Evolutionary conservation across 2,797 vertebrate species (phyloP), one percentile per base, ranked within the genome.

Genomic region (Sternotherus odoratus): DNA sequence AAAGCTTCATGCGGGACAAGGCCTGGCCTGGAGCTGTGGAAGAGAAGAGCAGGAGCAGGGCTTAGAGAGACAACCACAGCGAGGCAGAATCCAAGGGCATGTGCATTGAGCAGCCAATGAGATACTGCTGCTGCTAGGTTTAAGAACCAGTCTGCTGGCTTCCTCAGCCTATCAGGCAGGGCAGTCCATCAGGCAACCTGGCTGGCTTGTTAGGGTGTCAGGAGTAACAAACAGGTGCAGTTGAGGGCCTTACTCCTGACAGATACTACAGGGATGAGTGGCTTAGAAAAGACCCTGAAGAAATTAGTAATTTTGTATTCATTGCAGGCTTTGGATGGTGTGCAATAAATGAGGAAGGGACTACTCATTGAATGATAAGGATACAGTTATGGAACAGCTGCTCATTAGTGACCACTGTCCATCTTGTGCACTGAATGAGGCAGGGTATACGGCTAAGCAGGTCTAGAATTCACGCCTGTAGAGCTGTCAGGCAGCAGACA

Each of bases 301-400:
- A 95, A 93, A 94, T 87, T 78, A 95, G 83, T 95, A 94, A 91
- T 94, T 92, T 80, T 92, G 53, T 85, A 90, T 95, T 95, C 94
- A 92, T 94, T 93, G 66, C 53, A 89, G 83, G 79, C 77, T 95
- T 89, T 93, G 85, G 77, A 79, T 26, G 23, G 24, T 95, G 36
- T 81, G 72, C 79, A 87, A 86, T 95, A 96, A 96, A 96, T 94
- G 96, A 96, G 85, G 78, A 43, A 60, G 5, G 12, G 24, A 23
- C 86, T 51, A 79, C 77, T 94, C 90, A 91, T 81, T 94, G 93
- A 36, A 81, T 92, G 88, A 89, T 94, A 85, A 93, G 12, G 24
- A 92, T 93, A 95, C 95, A 94, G 87, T 86, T 93, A 84, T 91
- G 78, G 93, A 97, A 88, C 79, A 92, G 86, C 77, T 94, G 94